These are phyloP conservation scores for Pollachius pollachius DNA, from an alignment of 2,113 vertebrate genomes.

Conservation along the genomic window DNA sequence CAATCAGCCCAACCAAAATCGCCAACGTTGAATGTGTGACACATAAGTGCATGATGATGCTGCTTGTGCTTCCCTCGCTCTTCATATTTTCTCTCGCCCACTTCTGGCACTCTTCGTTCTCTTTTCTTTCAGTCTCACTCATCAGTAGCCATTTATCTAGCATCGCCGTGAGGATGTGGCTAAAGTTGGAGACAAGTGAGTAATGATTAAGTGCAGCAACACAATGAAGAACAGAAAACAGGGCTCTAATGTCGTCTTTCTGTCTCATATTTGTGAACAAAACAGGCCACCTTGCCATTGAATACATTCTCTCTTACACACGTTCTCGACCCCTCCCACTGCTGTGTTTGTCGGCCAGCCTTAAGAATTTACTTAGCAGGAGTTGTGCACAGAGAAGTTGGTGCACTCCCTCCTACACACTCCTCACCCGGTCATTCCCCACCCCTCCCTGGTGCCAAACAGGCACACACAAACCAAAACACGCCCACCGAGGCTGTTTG, in stretches of 20 bases:
- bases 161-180: no score
- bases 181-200: no score
- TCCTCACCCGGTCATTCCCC: neutral
- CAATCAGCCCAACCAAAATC: neutral
- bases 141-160: no score
- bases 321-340: neutral
- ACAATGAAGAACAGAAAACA: no score
- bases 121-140: no score
- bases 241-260: no score
- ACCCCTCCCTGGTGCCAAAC: neutral
- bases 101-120: no score
- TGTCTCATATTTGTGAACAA: no score
- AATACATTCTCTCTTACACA: no score
- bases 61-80: neutral
- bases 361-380: neutral
- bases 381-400: neutral
- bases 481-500: conserved; percentile 4
- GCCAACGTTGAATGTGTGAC: conserved; percentile 4
- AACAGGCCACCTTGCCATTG: no score
- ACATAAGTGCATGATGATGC: conserved; percentile 3
- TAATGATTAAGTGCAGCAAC: no score
- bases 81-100: neutral
- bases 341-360: neutral
- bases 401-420: neutral
- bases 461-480: neutral